Conservation (phyloP, 2,797 vertebrate species). For the Brotula barbata region DNA sequence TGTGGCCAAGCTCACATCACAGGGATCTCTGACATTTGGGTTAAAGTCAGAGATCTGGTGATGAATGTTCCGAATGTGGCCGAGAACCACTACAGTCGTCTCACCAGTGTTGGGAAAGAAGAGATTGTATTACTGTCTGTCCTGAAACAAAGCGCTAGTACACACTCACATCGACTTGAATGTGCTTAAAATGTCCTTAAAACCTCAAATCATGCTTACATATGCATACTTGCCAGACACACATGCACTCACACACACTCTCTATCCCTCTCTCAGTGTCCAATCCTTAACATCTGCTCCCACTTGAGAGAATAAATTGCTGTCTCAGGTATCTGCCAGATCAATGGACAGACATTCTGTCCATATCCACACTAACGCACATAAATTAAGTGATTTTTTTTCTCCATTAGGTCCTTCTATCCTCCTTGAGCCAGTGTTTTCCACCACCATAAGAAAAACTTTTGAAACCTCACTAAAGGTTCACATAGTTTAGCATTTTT, state of each 20-base stretch:
- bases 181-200: slow-evolving; percentile 20
- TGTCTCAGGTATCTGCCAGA: slow-evolving; percentile 51
- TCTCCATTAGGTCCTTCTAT: not conserved
- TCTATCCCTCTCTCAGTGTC: slow-evolving; percentile 17
- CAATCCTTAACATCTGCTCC: slow-evolving; percentile 31
- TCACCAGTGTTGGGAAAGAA: slow-evolving; percentile 34
- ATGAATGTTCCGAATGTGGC: slow-evolving; percentile 45
- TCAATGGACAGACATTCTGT: slow-evolving; percentile 31
- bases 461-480: slow-evolving; percentile 2
- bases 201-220: slow-evolving; percentile 39
- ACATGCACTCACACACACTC: slow-evolving; percentile 12
- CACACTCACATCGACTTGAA: slow-evolving; percentile 19
- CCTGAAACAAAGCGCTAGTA: slow-evolving; percentile 33
- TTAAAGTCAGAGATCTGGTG: slow-evolving; percentile 43
- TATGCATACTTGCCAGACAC: slow-evolving; percentile 38
- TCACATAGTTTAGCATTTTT: not conserved
- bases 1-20: slow-evolving; percentile 59
- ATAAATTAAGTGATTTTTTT: not conserved
- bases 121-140: slow-evolving; percentile 46
- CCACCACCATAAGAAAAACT: slow-evolving; percentile 1
- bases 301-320: slow-evolving; percentile 37
- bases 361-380: slow-evolving; percentile 2
- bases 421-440: not conserved
- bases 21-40: slow-evolving; percentile 50
- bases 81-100: slow-evolving; percentile 43